These are phyloP conservation scores for Phaenicophaeus curvirostris DNA, from an alignment of 2,797 vertebrate species.

Conservation along the genomic window DNA sequence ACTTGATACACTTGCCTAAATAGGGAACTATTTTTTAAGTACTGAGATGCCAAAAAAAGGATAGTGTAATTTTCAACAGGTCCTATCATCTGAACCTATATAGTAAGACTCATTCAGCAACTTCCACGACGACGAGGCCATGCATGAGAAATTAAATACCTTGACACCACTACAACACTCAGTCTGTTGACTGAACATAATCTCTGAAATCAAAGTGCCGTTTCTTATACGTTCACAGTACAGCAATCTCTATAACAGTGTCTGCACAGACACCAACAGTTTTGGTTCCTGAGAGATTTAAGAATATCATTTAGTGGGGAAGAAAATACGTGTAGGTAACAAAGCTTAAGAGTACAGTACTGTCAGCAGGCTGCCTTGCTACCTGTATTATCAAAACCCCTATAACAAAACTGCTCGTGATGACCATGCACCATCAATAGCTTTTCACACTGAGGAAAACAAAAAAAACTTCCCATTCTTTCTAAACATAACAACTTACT, in stretches of 20 bases:
- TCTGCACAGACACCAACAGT: neutral
- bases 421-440: neutral
- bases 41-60: neutral
- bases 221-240: neutral
- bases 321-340: neutral
- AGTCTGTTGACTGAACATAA: neutral
- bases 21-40: neutral
- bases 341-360: neutral
- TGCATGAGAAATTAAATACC: neutral
- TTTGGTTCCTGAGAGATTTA: neutral
- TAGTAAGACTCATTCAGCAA: neutral
- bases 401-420: neutral
- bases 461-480: neutral
- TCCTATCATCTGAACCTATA: neutral
- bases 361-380: neutral
- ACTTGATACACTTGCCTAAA: neutral
- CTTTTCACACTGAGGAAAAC: neutral
- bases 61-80: neutral
- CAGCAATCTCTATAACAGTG: neutral
- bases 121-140: neutral
- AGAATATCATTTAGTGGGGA: neutral
- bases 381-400: neutral
- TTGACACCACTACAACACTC: neutral
- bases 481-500: constrained; percentile 61
- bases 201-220: neutral